These are phyloP conservation scores for Lasaia peninsularis DNA, from an alignment of 1,140 invertebrate species.

Conservation along the genomic window DNA sequence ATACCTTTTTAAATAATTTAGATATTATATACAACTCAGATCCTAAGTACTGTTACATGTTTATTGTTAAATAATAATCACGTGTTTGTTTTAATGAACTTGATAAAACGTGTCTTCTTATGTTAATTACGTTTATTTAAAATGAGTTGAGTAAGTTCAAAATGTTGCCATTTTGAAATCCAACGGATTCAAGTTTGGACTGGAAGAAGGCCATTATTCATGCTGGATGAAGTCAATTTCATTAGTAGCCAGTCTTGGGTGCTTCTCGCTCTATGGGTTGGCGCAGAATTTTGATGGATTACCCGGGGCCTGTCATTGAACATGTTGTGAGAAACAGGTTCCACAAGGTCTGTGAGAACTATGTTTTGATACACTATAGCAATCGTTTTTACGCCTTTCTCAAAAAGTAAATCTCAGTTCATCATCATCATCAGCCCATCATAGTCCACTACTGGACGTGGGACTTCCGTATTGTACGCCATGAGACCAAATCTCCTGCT, in stretches of 20 bases:
- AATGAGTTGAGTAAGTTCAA: background rate
- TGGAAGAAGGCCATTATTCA: background rate
- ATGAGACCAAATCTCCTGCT: too few species aligned
- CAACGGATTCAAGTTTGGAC: background rate
- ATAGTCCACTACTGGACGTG: too few species aligned
- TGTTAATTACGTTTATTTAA: too few species aligned
- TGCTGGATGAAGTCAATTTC: background rate
- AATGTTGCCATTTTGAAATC: background rate
- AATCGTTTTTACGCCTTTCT: slow-evolving; percentile 17
- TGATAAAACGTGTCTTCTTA: too few species aligned
- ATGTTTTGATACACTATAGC: slow-evolving; percentile 14
- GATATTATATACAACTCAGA: too few species aligned
- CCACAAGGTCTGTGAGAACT: slow-evolving; percentile 7
- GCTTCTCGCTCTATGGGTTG: background rate
- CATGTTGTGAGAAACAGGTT: slow-evolving; percentile 14
- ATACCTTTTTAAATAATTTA: too few species aligned
- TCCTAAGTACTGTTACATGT: too few species aligned
- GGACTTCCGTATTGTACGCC: too few species aligned
- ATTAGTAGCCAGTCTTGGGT: too few species aligned
- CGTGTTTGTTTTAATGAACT: too few species aligned
- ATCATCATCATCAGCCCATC: too few species aligned
- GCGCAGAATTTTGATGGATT: slow-evolving; percentile 4
- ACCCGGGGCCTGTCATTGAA: slow-evolving; percentile 8
- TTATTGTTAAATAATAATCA: too few species aligned
- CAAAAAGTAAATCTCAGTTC: background rate